Base-by-base conservation (phyloP, 2,888 invertebrate species). In the Drosophila nigricruria region DNA sequence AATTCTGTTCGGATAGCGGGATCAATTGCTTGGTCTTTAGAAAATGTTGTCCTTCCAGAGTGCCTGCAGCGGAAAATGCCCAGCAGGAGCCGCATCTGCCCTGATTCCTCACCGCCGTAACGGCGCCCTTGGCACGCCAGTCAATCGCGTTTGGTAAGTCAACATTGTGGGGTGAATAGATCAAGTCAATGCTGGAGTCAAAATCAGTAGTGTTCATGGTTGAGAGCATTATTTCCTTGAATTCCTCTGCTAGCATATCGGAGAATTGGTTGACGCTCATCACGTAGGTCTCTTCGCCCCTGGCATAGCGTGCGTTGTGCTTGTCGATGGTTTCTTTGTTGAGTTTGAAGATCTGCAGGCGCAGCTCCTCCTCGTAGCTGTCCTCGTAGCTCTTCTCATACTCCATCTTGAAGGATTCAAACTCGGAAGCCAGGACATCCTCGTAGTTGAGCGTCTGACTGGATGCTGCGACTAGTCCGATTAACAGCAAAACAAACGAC, bases 281-380 rank as follows among this genome's bases (percentile, higher is more conserved):
- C 89, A 94, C 94, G 93, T 93, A 97, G 1, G 94, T 88, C 42
- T 95, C 95, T 53, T 94, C 91, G 0, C 96, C 97, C 86, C 93
- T 91, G 83, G 95, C 95, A 92, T 93, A 97, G 66, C 94, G 93
- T 90, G 95, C 94, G 94, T 98, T 98, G 92, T 98, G 98, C 88
- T 95, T 95, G 40, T 96, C 96, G 84, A 98, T 96, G 91, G 95
- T 95, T 88, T 96, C 95, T 86, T 95, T 95, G 93, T 98, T 98
- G 91, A 97, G 97, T 93, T 97, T 95, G 92, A 95, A 98, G 82
- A 97, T 96, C 93, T 97, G 97, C 95, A 96, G 95, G 58, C 97
- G 95, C 93, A 96, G 96, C 81, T 94, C 94, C 91, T 98, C 97
- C 89, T 97, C 97, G 0, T 95, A 93, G 3, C 95, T 95, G 84